Conservation (phyloP, 2,113 vertebrate species). For the Mixornis gularis region DNA sequence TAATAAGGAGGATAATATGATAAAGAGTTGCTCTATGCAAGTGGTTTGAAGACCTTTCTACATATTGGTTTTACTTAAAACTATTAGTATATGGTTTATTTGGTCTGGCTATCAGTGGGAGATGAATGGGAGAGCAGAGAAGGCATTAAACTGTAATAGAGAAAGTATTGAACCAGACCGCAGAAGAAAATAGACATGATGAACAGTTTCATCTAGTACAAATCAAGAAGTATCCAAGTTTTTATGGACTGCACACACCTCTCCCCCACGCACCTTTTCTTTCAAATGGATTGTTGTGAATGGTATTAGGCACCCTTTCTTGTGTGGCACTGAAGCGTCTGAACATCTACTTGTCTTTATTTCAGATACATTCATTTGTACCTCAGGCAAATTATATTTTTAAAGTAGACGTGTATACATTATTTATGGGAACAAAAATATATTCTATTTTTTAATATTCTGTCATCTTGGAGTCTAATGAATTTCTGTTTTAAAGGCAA, state of each 20-base stretch:
- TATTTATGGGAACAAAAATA: background rate
- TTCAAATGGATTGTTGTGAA: background rate
- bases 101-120: background rate
- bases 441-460: background rate
- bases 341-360: background rate
- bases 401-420: background rate
- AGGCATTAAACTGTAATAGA: background rate
- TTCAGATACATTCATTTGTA: background rate
- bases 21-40: background rate
- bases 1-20: background rate
- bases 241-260: background rate
- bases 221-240: background rate
- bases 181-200: background rate
- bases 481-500: constrained; percentile 65
- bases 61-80: background rate
- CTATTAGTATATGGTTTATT: background rate
- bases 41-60: background rate
- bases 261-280: background rate
- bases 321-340: background rate
- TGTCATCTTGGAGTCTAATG: background rate
- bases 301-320: background rate
- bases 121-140: background rate
- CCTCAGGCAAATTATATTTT: background rate
- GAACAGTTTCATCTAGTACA: background rate
- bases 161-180: background rate